Evolutionary conservation across 1,140 invertebrate genomes (phyloP).

Genomic region (Brachionus rotundiformis): DNA sequence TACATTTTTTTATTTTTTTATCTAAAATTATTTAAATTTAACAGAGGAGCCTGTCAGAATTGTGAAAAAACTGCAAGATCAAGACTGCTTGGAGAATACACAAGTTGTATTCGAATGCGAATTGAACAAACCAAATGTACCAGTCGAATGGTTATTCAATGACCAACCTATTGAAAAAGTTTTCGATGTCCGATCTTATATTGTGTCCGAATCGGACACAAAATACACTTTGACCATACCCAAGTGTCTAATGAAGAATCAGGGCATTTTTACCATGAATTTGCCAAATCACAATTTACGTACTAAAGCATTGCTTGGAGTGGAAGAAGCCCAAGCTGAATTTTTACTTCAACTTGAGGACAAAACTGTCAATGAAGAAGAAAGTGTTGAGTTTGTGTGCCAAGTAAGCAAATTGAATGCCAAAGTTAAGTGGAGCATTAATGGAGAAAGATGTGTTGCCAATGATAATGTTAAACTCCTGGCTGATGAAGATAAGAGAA

Average conservation of each 20-base stretch:
- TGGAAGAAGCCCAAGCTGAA: constrained; percentile 34
- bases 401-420: constrained; percentile 26
- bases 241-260: constrained; percentile 32
- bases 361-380: constrained; percentile 42
- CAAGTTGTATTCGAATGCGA: constrained; percentile 61
- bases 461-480: constrained; percentile 23
- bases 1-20: background rate
- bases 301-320: constrained; percentile 19
- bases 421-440: constrained; percentile 50
- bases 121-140: constrained; percentile 57
- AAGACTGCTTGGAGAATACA: constrained; percentile 56
- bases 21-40: constrained; percentile 25
- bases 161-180: constrained; percentile 52
- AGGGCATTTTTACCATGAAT: constrained; percentile 41
- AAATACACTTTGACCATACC: constrained; percentile 52
- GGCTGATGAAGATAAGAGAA: constrained; percentile 22
- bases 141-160: constrained; percentile 57
- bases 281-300: constrained; percentile 5
- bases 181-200: constrained; percentile 1
- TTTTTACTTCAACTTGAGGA: constrained; percentile 31
- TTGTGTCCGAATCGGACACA: constrained; percentile 27
- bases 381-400: constrained; percentile 46
- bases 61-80: constrained; percentile 57
- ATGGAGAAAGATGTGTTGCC: constrained; percentile 28
- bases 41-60: constrained; percentile 60